These are phyloP conservation scores for Diabrotica balteata DNA, from an alignment of 2,888 invertebrate genomes.

Conservation along the genomic window DNA sequence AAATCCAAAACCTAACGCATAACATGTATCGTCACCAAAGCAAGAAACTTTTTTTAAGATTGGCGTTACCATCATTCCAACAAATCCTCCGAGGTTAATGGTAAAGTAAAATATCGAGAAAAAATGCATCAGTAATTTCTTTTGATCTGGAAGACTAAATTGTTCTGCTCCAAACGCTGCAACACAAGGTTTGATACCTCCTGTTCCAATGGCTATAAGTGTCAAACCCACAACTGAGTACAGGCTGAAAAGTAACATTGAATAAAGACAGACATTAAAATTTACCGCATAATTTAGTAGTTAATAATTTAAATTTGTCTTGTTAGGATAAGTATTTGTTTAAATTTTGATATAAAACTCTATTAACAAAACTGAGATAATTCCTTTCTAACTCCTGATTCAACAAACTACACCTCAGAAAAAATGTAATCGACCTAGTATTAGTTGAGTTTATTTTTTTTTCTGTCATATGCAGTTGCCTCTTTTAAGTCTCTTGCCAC, in stretches of 20 bases:
- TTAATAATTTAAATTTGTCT: too few relatives aligned
- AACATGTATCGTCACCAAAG: conserved; percentile 75
- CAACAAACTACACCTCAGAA: too few relatives aligned
- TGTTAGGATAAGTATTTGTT: too few relatives aligned
- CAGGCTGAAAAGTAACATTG: conserved; percentile 54
- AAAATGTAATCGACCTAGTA: too few relatives aligned
- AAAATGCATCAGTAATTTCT: conserved; percentile 71
- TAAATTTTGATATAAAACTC: too few relatives aligned
- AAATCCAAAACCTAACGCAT: conserved; percentile 78
- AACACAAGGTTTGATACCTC: conserved; percentile 88
- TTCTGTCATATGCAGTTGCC: too few relatives aligned
- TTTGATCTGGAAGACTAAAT: conserved; percentile 74
- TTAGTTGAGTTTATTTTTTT: too few relatives aligned
- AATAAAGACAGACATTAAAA: too few relatives aligned
- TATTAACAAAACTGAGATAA: too few relatives aligned
- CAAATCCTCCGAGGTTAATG: conserved; percentile 74
- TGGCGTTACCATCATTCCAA: conserved; percentile 76
- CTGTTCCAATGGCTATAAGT: conserved; percentile 78
- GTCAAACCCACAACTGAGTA: conserved; percentile 66
- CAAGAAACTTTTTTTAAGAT: conserved; percentile 72
- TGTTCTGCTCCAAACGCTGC: conserved; percentile 89
- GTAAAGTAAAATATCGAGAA: conserved; percentile 86
- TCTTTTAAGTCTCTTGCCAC: too few relatives aligned
- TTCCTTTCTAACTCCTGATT: too few relatives aligned
- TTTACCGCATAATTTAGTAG: too few relatives aligned